Percentiles rank a stretch among this genome's conserved stretches.
Conservation (phyloP, 2,113 vertebrate genomes). For the Chaetodon trifascialis region DNA sequence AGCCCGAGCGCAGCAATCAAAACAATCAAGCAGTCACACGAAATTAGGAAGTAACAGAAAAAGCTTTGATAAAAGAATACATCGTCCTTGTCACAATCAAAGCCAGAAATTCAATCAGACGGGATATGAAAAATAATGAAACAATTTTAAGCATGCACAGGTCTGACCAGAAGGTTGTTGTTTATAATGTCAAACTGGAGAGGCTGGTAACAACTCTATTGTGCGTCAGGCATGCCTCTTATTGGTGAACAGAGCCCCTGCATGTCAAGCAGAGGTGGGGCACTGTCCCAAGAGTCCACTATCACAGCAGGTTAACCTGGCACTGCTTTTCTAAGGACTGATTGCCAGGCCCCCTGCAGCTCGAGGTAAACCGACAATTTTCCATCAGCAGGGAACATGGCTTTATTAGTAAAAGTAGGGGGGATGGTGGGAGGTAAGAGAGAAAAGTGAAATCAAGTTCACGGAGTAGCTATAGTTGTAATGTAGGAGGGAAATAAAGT, state of each 20-base stretch:
- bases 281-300: constrained; percentile 89
- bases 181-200: constrained; percentile 84
- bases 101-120: constrained; percentile 38
- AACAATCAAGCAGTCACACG: constrained; percentile 45
- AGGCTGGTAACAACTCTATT: constrained; percentile 87
- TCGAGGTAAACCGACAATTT: constrained; percentile 93
- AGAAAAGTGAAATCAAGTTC: constrained; percentile 78
- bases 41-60: constrained; percentile 44
- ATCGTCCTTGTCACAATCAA: constrained; percentile 20
- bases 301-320: constrained; percentile 93
- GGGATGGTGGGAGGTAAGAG: constrained; percentile 67
- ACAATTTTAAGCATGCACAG: constrained; percentile 57
- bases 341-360: constrained; percentile 89
- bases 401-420: constrained; percentile 89
- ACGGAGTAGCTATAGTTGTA: constrained; percentile 61
- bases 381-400: constrained; percentile 90
- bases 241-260: constrained; percentile 88
- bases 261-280: constrained; percentile 89
- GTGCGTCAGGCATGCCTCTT: constrained; percentile 84
- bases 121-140: constrained; percentile 52
- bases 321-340: constrained; percentile 93
- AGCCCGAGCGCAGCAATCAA: constrained; percentile 44
- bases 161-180: constrained; percentile 65
- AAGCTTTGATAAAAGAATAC: constrained; percentile 4
- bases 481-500: constrained; percentile 53